A percentile compares a stretch with the other conserved stretches of the same genome.
Conservation (phyloP, 2,113 vertebrate genomes). For the Pheucticus melanocephalus region DNA sequence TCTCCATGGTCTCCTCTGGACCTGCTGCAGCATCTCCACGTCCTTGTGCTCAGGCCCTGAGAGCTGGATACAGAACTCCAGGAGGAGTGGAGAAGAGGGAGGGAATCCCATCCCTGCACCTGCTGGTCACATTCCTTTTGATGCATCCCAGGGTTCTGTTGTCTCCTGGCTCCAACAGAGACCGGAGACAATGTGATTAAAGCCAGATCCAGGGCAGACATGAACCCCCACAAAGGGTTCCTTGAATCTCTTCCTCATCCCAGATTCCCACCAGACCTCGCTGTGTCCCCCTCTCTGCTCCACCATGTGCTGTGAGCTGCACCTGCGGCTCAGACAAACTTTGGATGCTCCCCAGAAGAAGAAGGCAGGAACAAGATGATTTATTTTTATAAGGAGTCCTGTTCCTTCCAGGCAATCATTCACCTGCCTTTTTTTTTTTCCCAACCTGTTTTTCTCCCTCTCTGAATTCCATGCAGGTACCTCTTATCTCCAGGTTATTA, state of each 20-base stretch:
- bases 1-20: fast-evolving
- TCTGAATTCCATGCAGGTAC: neutral
- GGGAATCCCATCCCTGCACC: neutral
- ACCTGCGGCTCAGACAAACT: neutral
- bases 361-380: neutral
- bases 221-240: fast-evolving
- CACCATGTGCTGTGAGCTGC: neutral
- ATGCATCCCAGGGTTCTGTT: neutral
- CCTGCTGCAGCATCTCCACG: fast-evolving
- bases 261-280: neutral
- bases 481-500: neutral
- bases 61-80: neutral
- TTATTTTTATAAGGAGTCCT: neutral
- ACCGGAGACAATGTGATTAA: neutral
- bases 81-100: neutral
- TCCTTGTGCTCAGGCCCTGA: neutral
- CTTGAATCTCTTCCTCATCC: neutral
- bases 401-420: neutral
- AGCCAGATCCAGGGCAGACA: neutral
- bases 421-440: neutral
- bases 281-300: neutral
- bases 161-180: neutral
- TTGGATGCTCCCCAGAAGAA: neutral
- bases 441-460: neutral
- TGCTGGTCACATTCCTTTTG: too few species aligned